phyloP scores from a whole-genome alignment of 2,797 vertebrate genomes.

The Characodon lateralis region DNA sequence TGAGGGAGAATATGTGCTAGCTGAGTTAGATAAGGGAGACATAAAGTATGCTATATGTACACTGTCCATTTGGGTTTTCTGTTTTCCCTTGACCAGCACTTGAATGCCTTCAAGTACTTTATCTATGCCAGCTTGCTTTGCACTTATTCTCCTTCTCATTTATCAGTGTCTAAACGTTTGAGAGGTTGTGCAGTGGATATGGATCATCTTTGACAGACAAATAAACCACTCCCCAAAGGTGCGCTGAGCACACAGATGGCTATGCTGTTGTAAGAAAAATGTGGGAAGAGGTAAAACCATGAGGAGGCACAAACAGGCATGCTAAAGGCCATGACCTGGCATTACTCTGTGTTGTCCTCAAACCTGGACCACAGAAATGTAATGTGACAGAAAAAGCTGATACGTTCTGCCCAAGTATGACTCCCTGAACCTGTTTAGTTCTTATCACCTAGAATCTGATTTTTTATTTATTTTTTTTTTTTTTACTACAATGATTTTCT shows the following conservation, averaged over 20 bases:
- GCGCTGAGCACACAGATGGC: constrained; percentile 30
- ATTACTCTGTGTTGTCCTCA: constrained; percentile 15
- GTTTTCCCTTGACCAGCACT: constrained; percentile 46
- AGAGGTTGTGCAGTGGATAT: constrained; percentile 65
- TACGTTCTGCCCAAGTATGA: background rate
- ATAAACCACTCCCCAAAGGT: constrained; percentile 56
- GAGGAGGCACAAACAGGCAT: constrained; percentile 19
- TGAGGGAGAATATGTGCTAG: background rate
- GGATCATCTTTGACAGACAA: constrained; percentile 72
- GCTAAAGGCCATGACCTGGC: constrained; percentile 22
- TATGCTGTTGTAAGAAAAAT: constrained; percentile 35
- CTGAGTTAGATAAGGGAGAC: constrained; percentile 3
- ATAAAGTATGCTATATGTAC: background rate
- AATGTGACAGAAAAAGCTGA: constrained; percentile 4
- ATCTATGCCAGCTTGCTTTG: constrained; percentile 59
- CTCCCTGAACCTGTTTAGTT: constrained; percentile 6
- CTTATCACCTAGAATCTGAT: constrained; percentile 18
- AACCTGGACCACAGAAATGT: constrained; percentile 11
- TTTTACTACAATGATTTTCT: background rate
- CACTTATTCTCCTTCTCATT: constrained; percentile 57
- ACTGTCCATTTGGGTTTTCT: constrained; percentile 28
- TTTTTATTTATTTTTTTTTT: background rate
- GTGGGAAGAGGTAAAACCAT: constrained; percentile 27
- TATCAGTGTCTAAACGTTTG: constrained; percentile 69
- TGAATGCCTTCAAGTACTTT: constrained; percentile 49